These are phyloP conservation scores for Bufo bufo DNA, from an alignment of 2,113 vertebrate genomes.

Conservation along the genomic window DNA sequence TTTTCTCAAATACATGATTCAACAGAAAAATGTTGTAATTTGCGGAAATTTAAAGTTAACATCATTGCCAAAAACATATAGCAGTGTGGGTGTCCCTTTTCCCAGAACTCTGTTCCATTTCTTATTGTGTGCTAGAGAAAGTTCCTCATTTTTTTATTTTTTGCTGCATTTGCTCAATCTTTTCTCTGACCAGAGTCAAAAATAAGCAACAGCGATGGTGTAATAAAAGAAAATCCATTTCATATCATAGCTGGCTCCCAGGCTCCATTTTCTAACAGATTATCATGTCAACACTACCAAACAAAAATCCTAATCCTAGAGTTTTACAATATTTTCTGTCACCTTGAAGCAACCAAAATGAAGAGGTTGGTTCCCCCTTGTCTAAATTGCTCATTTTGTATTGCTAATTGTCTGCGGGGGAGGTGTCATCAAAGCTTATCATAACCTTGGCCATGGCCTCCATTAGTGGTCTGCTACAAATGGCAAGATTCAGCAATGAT, in stretches of 20 bases:
- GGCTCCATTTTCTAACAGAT: background rate
- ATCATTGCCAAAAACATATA: background rate
- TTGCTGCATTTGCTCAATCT: conserved; percentile 39
- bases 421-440: background rate
- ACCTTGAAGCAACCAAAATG: background rate
- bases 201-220: conserved; percentile 13
- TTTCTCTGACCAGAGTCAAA: conserved; percentile 17
- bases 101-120: conserved; percentile 32
- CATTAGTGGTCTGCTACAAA: background rate
- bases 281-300: background rate
- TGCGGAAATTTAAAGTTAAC: conserved; percentile 18
- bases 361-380: too few relatives aligned
- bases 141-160: conserved; percentile 50
- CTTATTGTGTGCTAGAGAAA: conserved; percentile 26
- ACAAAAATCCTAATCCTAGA: background rate
- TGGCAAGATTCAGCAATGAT: background rate
- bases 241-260: background rate
- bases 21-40: background rate
- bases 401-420: too few relatives aligned
- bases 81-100: conserved; percentile 28
- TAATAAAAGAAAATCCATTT: conserved; percentile 25
- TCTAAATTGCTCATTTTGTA: too few relatives aligned
- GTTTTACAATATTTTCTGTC: background rate
- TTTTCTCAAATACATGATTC: background rate
- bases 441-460: too few relatives aligned